Percentiles rank a stretch among this genome's conserved stretches.
phyloP scores from a whole-genome alignment of 2,113 vertebrate genomes.

The Narcine bancroftii region DNA sequence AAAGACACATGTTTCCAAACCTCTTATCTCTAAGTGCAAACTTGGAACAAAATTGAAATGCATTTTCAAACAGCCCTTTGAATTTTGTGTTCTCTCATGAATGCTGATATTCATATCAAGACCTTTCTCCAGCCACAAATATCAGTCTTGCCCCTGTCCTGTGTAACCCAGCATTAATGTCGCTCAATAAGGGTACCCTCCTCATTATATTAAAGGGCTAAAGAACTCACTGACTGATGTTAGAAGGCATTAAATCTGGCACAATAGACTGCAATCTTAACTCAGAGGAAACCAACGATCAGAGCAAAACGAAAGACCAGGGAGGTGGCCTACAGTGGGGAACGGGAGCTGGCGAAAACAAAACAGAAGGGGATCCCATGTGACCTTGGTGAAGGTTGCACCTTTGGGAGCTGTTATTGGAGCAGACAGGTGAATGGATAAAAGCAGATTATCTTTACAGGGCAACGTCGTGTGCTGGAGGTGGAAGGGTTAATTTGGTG shows the following conservation, averaged over 20 bases:
- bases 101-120: constrained; percentile 7
- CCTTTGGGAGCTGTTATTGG: no score
- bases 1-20: constrained; percentile 50
- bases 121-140: background rate
- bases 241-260: background rate
- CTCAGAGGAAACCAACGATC: background rate
- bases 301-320: no score
- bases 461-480: no score
- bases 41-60: constrained; percentile 40
- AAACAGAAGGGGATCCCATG: no score
- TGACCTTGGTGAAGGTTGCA: no score
- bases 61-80: constrained; percentile 6
- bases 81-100: background rate
- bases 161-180: background rate
- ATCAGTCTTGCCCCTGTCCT: background rate
- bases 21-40: constrained; percentile 48
- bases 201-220: background rate
- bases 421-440: no score
- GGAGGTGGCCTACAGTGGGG: no score
- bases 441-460: no score
- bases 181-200: background rate
- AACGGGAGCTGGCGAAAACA: no score
- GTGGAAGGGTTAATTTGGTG: no score
- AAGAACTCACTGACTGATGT: background rate
- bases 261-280: background rate